A percentile compares a stretch with the other conserved stretches of the same genome.
Evolutionary conservation across 2,797 vertebrate genomes (phyloP).

Genomic region (Premnoplex brunnescens): DNA sequence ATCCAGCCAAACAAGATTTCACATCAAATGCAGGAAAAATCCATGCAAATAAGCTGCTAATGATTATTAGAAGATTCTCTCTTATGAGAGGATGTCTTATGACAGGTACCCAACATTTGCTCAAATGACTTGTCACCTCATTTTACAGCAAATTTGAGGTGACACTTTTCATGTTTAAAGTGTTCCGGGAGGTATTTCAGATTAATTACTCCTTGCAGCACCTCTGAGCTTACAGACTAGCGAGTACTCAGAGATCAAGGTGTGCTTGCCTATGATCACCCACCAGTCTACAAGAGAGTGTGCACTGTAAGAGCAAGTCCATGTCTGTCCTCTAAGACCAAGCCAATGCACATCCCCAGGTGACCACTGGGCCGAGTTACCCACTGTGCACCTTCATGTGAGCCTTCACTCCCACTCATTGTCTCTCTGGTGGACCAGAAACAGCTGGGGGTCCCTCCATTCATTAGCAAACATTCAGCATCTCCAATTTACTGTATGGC

Average conservation of each 20-base stretch:
- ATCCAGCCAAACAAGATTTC: conserved; percentile 54
- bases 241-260: not conserved
- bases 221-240: not conserved
- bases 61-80: conserved; percentile 49
- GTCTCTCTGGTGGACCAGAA: not conserved
- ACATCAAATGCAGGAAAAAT: conserved; percentile 60
- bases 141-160: conserved; percentile 18
- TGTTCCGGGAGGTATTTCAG: not conserved
- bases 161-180: not conserved
- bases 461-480: fast-evolving
- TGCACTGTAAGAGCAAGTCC: not conserved
- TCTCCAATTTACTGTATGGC: not conserved
- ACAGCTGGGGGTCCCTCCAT: not conserved
- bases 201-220: conserved; percentile 6
- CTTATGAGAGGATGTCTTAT: conserved; percentile 26
- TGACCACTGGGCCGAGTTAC: not conserved
- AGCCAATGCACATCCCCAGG: not conserved
- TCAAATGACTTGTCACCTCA: conserved; percentile 36
- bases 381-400: fast-evolving
- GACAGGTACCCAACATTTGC: conserved; percentile 26
- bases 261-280: not conserved
- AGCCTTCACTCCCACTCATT: not conserved
- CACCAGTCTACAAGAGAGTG: not conserved
- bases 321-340: not conserved
- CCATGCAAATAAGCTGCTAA: conserved; percentile 57